Evolutionary conservation across 2,888 invertebrate species (phyloP).

Genomic region (Gortyna flavago): DNA sequence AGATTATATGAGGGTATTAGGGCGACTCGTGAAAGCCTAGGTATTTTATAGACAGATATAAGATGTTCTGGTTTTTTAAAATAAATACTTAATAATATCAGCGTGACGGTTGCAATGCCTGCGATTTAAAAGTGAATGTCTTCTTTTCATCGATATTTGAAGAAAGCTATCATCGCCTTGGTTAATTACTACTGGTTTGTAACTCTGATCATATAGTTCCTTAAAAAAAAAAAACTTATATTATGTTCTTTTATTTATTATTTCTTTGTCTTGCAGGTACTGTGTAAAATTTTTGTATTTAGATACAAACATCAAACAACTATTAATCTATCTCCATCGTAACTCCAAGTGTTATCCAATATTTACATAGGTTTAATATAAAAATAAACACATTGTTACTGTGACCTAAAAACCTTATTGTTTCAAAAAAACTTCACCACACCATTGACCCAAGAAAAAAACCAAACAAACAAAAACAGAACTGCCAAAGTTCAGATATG

Average conservation of each 20-base stretch:
- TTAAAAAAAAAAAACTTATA: background rate
- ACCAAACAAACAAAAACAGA: conserved; percentile 4
- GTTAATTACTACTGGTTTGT: background rate
- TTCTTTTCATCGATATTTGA: background rate
- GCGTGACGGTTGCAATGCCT: background rate
- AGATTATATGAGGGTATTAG: conserved; percentile 25
- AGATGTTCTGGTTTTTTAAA: background rate
- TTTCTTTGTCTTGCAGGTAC: background rate
- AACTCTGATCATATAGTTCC: background rate
- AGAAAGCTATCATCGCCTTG: background rate
- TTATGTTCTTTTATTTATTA: background rate
- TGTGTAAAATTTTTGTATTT: background rate
- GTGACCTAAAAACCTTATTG: background rate
- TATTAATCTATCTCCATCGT: background rate
- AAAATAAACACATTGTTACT: background rate
- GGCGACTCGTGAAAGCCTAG: background rate
- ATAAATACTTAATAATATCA: background rate
- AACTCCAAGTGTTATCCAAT: background rate
- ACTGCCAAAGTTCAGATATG: conserved; percentile 32
- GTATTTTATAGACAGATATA: no score
- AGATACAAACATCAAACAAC: background rate
- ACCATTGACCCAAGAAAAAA: background rate
- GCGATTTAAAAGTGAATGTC: background rate
- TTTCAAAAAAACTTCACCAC: conserved; percentile 7
- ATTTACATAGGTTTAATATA: background rate